Evolutionary conservation across 1,140 invertebrate species (phyloP).

Genomic region (Neotoxoptera formosana): DNA sequence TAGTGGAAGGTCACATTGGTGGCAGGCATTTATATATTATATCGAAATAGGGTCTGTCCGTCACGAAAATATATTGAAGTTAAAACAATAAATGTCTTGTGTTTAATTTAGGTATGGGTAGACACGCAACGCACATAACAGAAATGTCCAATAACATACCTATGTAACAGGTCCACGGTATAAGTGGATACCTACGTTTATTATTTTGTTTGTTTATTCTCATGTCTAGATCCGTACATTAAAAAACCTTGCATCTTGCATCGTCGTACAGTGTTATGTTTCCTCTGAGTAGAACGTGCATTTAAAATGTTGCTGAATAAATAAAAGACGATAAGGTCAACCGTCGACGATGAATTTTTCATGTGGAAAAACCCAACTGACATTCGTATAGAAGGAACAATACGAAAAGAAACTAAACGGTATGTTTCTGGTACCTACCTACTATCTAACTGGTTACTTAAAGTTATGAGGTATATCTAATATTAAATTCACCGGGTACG

Average conservation of each 20-base stretch:
- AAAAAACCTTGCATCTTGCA: neutral
- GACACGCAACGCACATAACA: neutral
- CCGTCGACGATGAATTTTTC: conserved; percentile 8
- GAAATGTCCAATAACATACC: neutral
- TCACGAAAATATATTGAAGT: neutral
- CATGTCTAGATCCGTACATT: neutral
- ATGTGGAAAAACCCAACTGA: conserved; percentile 7
- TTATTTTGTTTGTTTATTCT: neutral
- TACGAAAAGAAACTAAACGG: neutral
- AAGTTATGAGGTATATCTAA: conserved; percentile 25
- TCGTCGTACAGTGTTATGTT: neutral
- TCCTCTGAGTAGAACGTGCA: neutral
- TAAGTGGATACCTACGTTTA: neutral
- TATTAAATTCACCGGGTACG: neutral
- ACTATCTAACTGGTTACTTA: neutral
- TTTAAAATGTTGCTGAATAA: conserved; percentile 25
- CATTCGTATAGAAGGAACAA: neutral
- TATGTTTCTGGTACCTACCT: neutral
- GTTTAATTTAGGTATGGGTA: neutral
- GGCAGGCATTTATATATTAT: too few relatives aligned
- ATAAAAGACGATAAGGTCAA: neutral
- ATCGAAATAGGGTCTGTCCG: neutral
- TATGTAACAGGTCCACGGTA: neutral
- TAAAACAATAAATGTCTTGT: neutral
- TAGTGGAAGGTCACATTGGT: too few relatives aligned